Base-by-base conservation (phyloP, 2,888 invertebrate species). In the Drosophila greeni region DNA sequence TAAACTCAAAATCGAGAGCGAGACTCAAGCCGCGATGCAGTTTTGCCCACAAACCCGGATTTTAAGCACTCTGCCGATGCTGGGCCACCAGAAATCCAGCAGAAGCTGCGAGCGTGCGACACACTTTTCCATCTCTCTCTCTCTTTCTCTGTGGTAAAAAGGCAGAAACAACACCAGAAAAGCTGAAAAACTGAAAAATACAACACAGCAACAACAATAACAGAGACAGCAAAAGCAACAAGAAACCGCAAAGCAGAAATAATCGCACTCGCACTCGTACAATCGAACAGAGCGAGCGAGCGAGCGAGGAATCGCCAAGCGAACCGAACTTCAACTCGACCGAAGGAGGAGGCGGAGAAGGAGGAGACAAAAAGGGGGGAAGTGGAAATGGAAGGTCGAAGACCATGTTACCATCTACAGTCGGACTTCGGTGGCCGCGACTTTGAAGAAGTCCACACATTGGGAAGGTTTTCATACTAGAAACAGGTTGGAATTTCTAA, bases 51-150 rank as follows among this genome's bases (percentile, higher is more conserved):
- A 83, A 86, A 86, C 86, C 86, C 86, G 86, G 86, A 86, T 86
- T 87, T 87, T 76, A 82, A 84, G 85, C 82, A 84, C 85, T 86
- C 84, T 86, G 69, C 65, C 75, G 69, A 55, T 85, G 81, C 84
- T 82, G 86, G 86, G 86, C 80, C 80, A 80, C 58, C 86, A 86
- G 87, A 77, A 86, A 83, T 47, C 51, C 55, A 43, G 84, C 81
- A 72, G 51, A 58, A 61, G 64, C 74, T 68, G 76, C 82, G 77
- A 64, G 71, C 45, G 59, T 66, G 73, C 70, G 70, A 53, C 62
- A 71, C 51, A 56, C 47, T 56, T 67, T 67, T 66, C 57, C 51
- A 47, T 55, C 29, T 29, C 26, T 31, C 51, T 42, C 43, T 16
- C 34, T 42, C 24, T 42, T 42, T 42, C 42, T 26, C 42, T 42